These are phyloP conservation scores for Campylorhamphus procurvoides DNA, from an alignment of 2,113 vertebrate species.

Conservation along the genomic window DNA sequence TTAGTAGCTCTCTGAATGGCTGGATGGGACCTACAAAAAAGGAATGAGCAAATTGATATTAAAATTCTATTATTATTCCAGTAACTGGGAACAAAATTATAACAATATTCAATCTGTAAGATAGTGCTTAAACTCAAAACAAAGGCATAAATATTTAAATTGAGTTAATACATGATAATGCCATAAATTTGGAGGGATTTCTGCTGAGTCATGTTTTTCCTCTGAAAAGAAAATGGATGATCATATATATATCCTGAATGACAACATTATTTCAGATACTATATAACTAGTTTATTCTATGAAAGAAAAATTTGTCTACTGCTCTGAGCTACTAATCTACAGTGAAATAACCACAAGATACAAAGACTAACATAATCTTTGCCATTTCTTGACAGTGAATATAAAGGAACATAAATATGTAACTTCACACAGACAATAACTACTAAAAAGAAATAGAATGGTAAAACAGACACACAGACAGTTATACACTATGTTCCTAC, in stretches of 20 bases:
- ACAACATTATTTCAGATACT: neutral
- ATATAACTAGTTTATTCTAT: neutral
- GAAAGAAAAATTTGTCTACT: neutral
- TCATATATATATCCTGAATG: neutral
- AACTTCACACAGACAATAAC: conserved; percentile 6
- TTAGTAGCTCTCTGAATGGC: neutral
- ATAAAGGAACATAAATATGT: neutral
- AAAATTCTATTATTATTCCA: neutral
- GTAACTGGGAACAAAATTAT: neutral
- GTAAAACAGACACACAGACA: conserved; percentile 9
- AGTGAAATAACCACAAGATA: neutral
- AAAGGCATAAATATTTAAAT: neutral
- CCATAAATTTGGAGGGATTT: neutral
- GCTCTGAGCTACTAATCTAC: neutral
- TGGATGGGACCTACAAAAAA: conserved; percentile 52
- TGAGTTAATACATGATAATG: neutral
- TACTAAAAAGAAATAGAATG: conserved; percentile 1
- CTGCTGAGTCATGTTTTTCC: neutral
- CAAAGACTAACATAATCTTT: neutral
- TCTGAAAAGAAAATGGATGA: neutral
- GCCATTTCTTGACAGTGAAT: neutral
- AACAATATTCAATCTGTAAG: neutral
- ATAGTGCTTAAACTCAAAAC: neutral
- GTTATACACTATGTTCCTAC: neutral
- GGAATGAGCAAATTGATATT: conserved; percentile 52